Evolutionary conservation across 2,888 invertebrate genomes (phyloP).

Genomic region (Pseudococcus viburni): DNA sequence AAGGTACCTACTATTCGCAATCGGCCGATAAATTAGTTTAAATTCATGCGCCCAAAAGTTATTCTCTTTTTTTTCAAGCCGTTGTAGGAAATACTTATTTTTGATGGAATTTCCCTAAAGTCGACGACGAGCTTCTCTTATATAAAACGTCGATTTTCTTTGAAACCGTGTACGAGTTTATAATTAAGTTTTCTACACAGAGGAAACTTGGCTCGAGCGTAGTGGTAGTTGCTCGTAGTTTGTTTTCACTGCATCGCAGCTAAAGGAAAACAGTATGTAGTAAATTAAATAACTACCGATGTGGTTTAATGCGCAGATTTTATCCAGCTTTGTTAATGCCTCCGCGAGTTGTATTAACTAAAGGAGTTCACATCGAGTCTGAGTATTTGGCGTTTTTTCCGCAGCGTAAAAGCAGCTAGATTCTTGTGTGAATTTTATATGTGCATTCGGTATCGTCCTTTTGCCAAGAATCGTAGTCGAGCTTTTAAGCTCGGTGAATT

Average conservation of each 20-base stretch:
- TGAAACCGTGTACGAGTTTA: neutral
- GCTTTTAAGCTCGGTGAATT: conserved; percentile 5
- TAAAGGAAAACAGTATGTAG: conserved; percentile 29
- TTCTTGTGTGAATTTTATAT: conserved; percentile 10
- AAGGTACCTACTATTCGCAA: neutral
- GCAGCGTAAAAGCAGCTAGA: neutral
- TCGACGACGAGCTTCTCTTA: neutral
- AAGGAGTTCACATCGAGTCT: neutral
- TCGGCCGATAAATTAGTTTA: neutral
- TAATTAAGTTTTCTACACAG: neutral
- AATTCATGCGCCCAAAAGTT: neutral
- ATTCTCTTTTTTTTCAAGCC: neutral
- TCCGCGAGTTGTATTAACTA: neutral
- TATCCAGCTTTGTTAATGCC: conserved; percentile 22
- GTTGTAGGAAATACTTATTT: neutral
- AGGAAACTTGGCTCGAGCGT: neutral
- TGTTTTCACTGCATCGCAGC: neutral
- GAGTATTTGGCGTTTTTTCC: neutral
- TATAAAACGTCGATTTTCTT: conserved; percentile 18
- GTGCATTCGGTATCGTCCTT: neutral
- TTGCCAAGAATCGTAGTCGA: neutral
- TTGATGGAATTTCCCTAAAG: neutral
- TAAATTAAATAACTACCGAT: conserved; percentile 32
- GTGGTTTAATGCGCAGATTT: conserved; percentile 41
- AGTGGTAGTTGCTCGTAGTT: neutral